Percentiles rank a stretch among this genome's conserved stretches.
These are phyloP conservation scores for Orthosia incerta DNA, from an alignment of 2,888 invertebrate genomes.

Conservation along the genomic window DNA sequence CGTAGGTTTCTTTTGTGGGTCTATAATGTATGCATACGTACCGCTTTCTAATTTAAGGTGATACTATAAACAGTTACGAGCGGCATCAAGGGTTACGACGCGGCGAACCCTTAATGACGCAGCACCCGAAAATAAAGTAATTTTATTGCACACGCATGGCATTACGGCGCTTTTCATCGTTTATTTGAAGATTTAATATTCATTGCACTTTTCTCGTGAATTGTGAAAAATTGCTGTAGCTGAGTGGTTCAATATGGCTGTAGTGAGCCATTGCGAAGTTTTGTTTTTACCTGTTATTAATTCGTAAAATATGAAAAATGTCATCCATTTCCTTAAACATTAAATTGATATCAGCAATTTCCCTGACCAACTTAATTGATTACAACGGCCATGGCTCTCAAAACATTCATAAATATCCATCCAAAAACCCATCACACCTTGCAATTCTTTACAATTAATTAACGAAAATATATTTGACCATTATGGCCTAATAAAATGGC, in stretches of 20 bases:
- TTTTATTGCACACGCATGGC: conserved; percentile 82
- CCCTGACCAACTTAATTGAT: conserved; percentile 1
- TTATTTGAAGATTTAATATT: conserved; percentile 73
- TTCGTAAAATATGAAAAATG: conserved; percentile 1
- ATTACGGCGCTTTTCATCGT: conserved; percentile 75
- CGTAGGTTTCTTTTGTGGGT: conserved; percentile 70
- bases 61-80: conserved; percentile 89
- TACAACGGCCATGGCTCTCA: neutral
- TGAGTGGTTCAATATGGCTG: neutral
- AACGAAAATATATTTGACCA: conserved; percentile 49
- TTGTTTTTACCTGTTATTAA: neutral
- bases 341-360: conserved; percentile 20
- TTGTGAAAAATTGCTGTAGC: conserved; percentile 9
- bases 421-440: conserved; percentile 9
- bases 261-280: neutral
- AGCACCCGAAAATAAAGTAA: conserved; percentile 85
- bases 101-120: conserved; percentile 84
- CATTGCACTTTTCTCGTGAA: conserved; percentile 44
- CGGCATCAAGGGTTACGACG: conserved; percentile 87
- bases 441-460: conserved; percentile 47
- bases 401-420: conserved; percentile 39
- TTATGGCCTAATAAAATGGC: conserved; percentile 58
- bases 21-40: conserved; percentile 78
- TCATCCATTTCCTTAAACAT: conserved; percentile 10
- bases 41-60: conserved; percentile 85